Evolutionary conservation across 2,888 invertebrate species (phyloP), one percentile per base, ranked within the genome.

Genomic region (Dascillus cervinus): DNA sequence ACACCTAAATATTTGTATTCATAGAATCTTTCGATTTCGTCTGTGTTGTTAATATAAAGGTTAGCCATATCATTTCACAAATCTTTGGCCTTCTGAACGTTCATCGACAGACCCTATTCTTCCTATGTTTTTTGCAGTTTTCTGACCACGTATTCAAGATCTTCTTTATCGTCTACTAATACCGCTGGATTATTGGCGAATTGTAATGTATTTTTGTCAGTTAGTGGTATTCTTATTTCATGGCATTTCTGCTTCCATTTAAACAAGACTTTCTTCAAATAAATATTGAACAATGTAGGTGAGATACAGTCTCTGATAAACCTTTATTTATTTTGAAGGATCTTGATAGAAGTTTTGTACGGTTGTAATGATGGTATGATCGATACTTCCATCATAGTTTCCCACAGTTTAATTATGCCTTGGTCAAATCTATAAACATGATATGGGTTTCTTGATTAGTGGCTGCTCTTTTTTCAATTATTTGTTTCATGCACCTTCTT

Each of bases 181-280:
- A 29, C 26, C 1, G 26, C 29, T 25, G 23, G 34, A 12, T 34
- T 29, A 25, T 34, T 20, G 9, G 19, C 34, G 13, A 29, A 29
- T 14, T 34, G 34, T 6, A 34, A 13, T 1, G 29, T 24, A 9
- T 17, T 22, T 11, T 9, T 27, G 27, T 32, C 26, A 4, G 11
- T 27, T 13, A 32, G 8, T 4, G 25, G 13, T 13, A 32, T 17
- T 11, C 32, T 23, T 27, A 32, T 27, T 8, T 11, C n/a, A 5
- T n/a, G 13, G 19, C 14, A 34, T 25, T 34, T 29, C 14, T 12
- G 22, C 13, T 34, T 34, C 24, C 34, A 34, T 24, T 15, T 29
- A 13, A n/a, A n/a, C n/a, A n/a, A n/a, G n/a, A n/a, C n/a, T n/a
- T n/a, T n/a, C n/a, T n/a, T n/a, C n/a, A 26, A 24, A 14, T 30